Evolutionary conservation across 2,888 invertebrate genomes (phyloP), one percentile per base, ranked within the genome.

Genomic region (Andrena chrysosceles): DNA sequence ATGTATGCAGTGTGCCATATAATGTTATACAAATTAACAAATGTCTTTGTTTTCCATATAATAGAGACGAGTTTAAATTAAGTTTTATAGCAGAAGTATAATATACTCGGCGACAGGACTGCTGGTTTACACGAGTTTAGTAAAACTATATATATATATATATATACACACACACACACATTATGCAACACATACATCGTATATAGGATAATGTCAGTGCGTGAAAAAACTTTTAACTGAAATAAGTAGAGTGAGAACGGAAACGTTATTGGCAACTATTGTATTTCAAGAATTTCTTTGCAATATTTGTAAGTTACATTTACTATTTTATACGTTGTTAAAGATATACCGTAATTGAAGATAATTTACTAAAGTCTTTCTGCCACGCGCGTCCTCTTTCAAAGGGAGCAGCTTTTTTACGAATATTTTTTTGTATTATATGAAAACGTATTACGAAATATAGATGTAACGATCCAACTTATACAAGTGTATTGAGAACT

Each of bases 321-420:
- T 56, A 68, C 76, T 83, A 72, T 83, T 81, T 83, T 77, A 68
- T 82, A 83, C 16, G 73, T 83, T 71, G 73, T 82, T 77, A 63
- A 73, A 83, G 16, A 67, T 70, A 70, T 83, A 82, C 49, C 26
- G 42, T 73, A 74, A 77, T 67, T 70, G 64, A 83, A 52, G 70
- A 70, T 74, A 74, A 82, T 83, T 82, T 83, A 82, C 54, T 54
- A 66, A 63, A 59, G 59, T 42, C 48, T 73, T 67, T 73, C 23
- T 66, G 63, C 29, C 72, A 83, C 20, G 26, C 54, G 16, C 48
- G 13, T 67, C 42, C 63, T 75, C 20, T 60, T 60, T 54, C 48
- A 72, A 75, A 68, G 35, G 62, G 26, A 71, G n/a, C 70, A 75
- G 64, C 64, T 77, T 84, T 83, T 78, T 77, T 77, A 84, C 33